Evolutionary conservation across 2,888 invertebrate genomes (phyloP), one percentile per base, ranked within the genome.

Genomic region (Xanthorhoe spadicearia): DNA sequence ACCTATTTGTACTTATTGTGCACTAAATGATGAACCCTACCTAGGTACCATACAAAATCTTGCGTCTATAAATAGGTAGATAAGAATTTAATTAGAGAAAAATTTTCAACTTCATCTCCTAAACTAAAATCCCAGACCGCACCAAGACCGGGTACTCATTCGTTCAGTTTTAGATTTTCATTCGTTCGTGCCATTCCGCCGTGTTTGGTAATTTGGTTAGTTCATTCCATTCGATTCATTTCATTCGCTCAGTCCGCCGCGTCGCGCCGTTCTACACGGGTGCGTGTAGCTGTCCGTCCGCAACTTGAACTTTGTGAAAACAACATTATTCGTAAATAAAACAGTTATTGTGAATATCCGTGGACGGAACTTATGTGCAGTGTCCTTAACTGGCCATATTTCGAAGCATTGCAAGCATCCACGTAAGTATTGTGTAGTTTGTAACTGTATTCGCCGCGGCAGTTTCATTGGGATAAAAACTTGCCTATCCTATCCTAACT

Each of bases 391-490:
- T 76, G 74, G 71, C 74, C 76, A 84, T 83, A 79, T 82, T 82
- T 83, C 83, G 83, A 83, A 76, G 82, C 82, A 81, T 83, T 43
- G 38, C n/a, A 78, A 75, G 70, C 72, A 74, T 75, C 77, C 77
- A 83, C 83, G 91, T 91, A 85, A 90, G 90, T 90, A 89, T 61
- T 53, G 85, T 84, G 43, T 82, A 83, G 79, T 86, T 84, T 13
- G 85, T 90, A 90, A 90, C 90, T 88, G 91, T 91, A 88, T 13
- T 78, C 66, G 77, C 78, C 82, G 81, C 81, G 83, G 78, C 80
- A 80, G 80, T 81, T 82, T 82, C 82, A 80, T 23, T 82, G 83
- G 88, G 87, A 88, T 89, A 86, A 87, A 84, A 86, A 73, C 69
- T 75, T 67, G 60, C 56, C 64, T 66, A 59, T 48, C 56, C 64